Evolutionary conservation across 2,888 invertebrate genomes (phyloP).

Genomic region (Drosophila melanosoma): DNA sequence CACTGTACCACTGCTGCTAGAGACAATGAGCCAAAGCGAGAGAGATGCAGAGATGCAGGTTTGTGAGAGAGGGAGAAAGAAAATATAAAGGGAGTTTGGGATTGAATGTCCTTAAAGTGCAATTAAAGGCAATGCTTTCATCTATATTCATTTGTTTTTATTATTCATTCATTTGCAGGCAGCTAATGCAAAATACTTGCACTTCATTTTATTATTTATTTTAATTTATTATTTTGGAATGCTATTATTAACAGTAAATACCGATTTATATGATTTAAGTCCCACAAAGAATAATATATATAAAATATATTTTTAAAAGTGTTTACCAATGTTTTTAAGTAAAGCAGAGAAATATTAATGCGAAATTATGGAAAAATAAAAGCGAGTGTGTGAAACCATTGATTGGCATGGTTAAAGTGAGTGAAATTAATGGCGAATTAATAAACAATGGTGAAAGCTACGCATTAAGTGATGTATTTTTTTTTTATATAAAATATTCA

Average conservation of each 20-base stretch:
- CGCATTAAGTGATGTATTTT: not conserved
- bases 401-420: not conserved
- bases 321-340: not conserved
- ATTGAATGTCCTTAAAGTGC: slow-evolving; percentile 1
- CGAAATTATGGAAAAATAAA: not conserved
- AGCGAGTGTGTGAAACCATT: not conserved
- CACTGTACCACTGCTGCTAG: slow-evolving; percentile 44
- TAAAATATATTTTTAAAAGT: not conserved
- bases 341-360: not conserved
- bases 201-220: not conserved
- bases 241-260: not conserved
- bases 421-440: not conserved
- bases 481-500: not conserved
- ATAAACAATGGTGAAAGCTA: not conserved
- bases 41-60: not conserved
- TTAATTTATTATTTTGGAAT: not conserved
- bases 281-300: not conserved
- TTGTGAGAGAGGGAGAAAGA: not conserved
- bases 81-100: not conserved
- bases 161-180: not conserved
- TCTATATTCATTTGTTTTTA: not conserved
- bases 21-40: slow-evolving; percentile 1
- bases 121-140: not conserved
- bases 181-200: not conserved
- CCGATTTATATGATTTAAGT: not conserved